Evolutionary conservation across 2,113 vertebrate genomes (phyloP), one percentile per base, ranked within the genome.

Genomic region (Ursus arctos): DNA sequence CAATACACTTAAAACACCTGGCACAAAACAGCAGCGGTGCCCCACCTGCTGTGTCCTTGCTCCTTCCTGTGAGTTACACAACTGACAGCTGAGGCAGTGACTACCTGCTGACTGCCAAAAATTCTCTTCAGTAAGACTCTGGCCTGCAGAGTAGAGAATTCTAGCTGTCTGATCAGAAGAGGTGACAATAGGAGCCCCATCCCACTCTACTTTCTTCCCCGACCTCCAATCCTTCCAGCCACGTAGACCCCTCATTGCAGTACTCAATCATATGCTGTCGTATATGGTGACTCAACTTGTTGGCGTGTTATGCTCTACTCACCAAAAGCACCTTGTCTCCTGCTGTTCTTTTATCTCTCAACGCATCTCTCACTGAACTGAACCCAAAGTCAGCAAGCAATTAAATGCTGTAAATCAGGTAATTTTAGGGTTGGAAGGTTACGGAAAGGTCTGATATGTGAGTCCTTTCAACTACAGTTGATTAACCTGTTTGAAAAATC

Each of bases 401-500:
- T 63, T 69, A 88, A 71, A 84, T 67, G 22, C 21, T 94, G 9
- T 90, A 92, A 93, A 92, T 92, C 79, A 76, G 84, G 28, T 88
- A 36, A 94, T 94, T 90, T 94, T 93, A 92, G n/a, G 43, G 51
- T 80, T 69, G 36, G 21, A 88, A 95, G 67, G 31, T 92, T 76
- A 67, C 51, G 55, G 61, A 95, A 82, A 90, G n/a, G 53, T 69
- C 26, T 95, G 49, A 95, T 79, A 93, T 24, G 15, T 95, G 63
- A 83, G 19, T 92, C 61, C 2, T 33, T 76, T 83, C 10, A 14
- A 69, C 43, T 92, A 69, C 24, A 84, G 24, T 71, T 84, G 67
- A 94, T 94, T 61, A 85, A 95, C 53, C 80, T 95, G 33, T 79
- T 95, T 86, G 72, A 88, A 96, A 97, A 95, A 90, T 19, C 74